Base-by-base conservation (phyloP, 2,113 vertebrate genomes). In the Bufo gargarizans region DNA sequence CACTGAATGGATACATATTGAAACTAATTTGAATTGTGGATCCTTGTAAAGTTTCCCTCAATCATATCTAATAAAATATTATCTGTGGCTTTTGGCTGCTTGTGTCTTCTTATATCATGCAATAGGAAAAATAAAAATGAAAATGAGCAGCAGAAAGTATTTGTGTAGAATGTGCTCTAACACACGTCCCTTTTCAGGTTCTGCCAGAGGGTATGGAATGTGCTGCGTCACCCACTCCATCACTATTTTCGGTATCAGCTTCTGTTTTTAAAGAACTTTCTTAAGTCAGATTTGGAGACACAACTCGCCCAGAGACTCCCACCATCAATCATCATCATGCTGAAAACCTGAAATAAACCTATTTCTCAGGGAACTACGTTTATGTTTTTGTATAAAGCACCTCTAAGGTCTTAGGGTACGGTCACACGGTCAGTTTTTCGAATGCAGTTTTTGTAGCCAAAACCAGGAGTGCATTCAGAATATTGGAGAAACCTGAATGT, bases 181-280 rank as follows among this genome's bases (percentile, higher is more conserved):
- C 43, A 88, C 74, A 55, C 72, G 55, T 88, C 13, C 74, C 49
- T 84, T 88, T 88, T 84, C 87, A 88, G 87, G 79, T 56, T 77
- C 63, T 55, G 81, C 72, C 63, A 53, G 87, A 88, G 71, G 71
- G n/a, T 88, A 47, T 77, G 87, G 33, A 20, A 4, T 49, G 58
- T 88, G 87, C 72, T 84, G 80, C 72, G 55, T 58, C 55, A 67
- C 87, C 71, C 84, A 81, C 33, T 45, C 61, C 81, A 88, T 88
- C 87, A 84, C 87, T 5, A 84, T 88, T 88, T 55, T 88, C n/a
- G 87, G 87, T 67, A 84, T 88, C 87, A 88, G 45, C 77, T 2
- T 88, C 14, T 88, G 87, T 56, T 88, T 88, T 88, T 88, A 77
- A 77, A 58, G 65, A 22, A 22, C 47, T 49, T 53, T 84, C 50